phyloP scores from a whole-genome alignment of 2,113 vertebrate genomes.

The Butorides virescens region DNA sequence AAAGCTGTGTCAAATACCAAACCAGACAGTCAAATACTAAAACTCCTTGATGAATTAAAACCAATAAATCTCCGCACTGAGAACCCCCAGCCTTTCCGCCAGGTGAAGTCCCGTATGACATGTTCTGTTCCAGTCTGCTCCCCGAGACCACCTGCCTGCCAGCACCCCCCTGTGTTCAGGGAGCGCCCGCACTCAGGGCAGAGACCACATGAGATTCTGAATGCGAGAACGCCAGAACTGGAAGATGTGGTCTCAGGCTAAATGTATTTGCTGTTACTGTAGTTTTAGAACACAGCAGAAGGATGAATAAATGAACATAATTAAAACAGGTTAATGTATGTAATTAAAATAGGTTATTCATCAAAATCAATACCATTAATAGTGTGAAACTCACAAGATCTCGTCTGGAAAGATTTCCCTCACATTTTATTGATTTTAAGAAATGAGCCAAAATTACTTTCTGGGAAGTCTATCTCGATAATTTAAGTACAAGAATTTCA shows the following conservation, averaged over 20 bases:
- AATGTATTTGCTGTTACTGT: background rate
- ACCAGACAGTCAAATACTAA: background rate
- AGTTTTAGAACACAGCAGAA: background rate
- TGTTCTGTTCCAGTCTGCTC: background rate
- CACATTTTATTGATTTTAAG: background rate
- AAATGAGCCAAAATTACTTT: background rate
- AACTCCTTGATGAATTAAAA: background rate
- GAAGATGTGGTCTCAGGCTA: background rate
- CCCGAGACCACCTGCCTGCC: background rate
- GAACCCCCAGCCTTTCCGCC: background rate
- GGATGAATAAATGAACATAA: background rate
- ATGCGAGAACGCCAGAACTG: accelerated
- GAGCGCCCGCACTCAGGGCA: background rate
- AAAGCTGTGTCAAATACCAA: background rate
- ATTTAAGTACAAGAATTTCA: background rate
- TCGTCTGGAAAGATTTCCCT: background rate
- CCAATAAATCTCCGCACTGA: background rate
- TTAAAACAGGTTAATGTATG: background rate
- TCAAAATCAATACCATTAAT: background rate
- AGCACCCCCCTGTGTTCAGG: background rate
- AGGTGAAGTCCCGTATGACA: accelerated
- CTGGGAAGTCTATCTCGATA: background rate
- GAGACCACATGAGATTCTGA: background rate
- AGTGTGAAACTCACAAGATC: background rate
- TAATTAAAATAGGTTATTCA: background rate